These are phyloP conservation scores for Diarsia mendica DNA, from an alignment of 2,888 invertebrate species.

Conservation along the genomic window DNA sequence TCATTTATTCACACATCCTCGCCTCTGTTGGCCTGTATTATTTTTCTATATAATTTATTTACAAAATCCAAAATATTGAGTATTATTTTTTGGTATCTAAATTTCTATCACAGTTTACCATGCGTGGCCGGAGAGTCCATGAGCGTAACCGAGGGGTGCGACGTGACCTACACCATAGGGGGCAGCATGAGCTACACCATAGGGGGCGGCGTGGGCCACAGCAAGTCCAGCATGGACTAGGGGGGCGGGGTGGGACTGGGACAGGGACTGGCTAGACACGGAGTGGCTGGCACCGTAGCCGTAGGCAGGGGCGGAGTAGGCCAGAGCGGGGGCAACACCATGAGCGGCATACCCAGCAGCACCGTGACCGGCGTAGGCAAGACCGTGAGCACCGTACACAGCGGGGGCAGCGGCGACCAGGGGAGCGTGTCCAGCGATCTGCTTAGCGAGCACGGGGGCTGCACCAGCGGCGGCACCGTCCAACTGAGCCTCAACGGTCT, in stretches of 20 bases:
- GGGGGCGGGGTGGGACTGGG: conserved; percentile 84
- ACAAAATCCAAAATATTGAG: conserved; percentile 84
- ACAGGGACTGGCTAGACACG: conserved; percentile 81
- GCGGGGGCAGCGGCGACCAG: conserved; percentile 63
- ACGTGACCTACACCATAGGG: conserved; percentile 69
- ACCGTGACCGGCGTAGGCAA: conserved; percentile 58
- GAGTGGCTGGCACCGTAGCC: conserved; percentile 79
- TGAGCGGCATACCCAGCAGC: conserved; percentile 58
- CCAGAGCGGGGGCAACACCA: conserved; percentile 68
- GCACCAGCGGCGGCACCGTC: conserved; percentile 88
- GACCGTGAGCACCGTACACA: conserved; percentile 62
- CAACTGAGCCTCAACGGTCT: conserved; percentile 84
- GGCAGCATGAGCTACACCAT: conserved; percentile 76
- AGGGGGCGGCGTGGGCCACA: conserved; percentile 76
- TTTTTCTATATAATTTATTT: conserved; percentile 84
- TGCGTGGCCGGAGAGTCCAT: conserved; percentile 78
- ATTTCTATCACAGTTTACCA: conserved; percentile 87
- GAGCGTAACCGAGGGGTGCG: conserved; percentile 68
- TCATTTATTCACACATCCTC: conserved; percentile 90
- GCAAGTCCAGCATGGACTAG: conserved; percentile 68
- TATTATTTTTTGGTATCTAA: conserved; percentile 85
- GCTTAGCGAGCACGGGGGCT: conserved; percentile 86
- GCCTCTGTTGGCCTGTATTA: conserved; percentile 82
- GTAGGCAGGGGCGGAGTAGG: conserved; percentile 68
- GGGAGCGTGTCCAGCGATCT: conserved; percentile 82